phyloP scores from a whole-genome alignment of 1,140 invertebrate species.

The Stegodyphus dumicola region DNA sequence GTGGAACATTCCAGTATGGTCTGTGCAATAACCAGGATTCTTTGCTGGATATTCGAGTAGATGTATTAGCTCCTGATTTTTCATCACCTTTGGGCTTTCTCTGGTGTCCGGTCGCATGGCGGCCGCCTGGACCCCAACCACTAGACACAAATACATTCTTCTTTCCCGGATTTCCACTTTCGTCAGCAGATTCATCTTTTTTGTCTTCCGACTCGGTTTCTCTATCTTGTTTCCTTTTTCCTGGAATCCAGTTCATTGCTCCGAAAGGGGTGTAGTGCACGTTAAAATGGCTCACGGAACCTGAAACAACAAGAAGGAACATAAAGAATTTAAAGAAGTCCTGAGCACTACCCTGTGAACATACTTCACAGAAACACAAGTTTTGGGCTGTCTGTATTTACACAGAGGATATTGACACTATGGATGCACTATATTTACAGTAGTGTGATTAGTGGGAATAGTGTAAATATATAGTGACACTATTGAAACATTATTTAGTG shows the following conservation, averaged over 20 bases:
- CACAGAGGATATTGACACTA: too few species aligned
- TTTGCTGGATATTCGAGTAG: not conserved
- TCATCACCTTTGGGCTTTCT: not conserved
- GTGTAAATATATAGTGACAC: too few species aligned
- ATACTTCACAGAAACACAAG: too few species aligned
- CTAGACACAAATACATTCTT: slow-evolving; percentile 5
- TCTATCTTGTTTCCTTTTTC: slow-evolving; percentile 1
- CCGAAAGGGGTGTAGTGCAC: slow-evolving; percentile 3
- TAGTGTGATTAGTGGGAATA: too few species aligned
- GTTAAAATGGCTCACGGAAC: not conserved
- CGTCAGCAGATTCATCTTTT: not conserved
- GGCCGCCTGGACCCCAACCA: not conserved
- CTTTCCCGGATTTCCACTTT: not conserved
- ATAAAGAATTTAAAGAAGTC: too few species aligned
- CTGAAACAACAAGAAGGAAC: too few species aligned
- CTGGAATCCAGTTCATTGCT: not conserved
- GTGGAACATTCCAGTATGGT: slow-evolving; percentile 30
- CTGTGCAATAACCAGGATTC: slow-evolving; percentile 27
- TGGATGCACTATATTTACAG: too few species aligned
- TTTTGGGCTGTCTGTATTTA: too few species aligned
- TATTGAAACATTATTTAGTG: too few species aligned
- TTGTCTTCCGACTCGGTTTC: slow-evolving; percentile 33
- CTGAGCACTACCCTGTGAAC: too few species aligned
- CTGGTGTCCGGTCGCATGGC: not conserved
- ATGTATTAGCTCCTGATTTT: not conserved